Percentiles rank a stretch among this genome's conserved stretches.
phyloP scores from a whole-genome alignment of 2,113 vertebrate genomes.

The Sinosuthora webbiana region DNA sequence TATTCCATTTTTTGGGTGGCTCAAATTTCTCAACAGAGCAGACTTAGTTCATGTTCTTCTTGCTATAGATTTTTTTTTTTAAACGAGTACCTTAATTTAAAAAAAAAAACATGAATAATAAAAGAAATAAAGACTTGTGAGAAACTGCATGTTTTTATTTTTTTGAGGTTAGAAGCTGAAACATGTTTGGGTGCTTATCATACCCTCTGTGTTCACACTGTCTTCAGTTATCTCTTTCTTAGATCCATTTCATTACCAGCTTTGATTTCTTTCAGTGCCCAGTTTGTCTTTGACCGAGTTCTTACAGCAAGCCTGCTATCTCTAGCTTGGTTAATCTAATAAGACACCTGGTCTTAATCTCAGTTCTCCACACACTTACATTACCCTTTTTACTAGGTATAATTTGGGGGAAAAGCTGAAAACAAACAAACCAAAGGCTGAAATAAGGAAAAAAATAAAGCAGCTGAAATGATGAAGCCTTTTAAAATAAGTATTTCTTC shows the following conservation, averaged over 20 bases:
- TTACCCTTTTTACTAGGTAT: not conserved
- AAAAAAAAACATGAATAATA: not conserved
- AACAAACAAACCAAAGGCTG: not conserved
- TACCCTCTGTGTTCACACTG: not conserved
- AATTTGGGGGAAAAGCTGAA: not conserved
- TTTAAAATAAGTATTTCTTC: not conserved
- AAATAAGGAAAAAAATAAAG: not conserved
- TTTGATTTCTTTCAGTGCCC: not conserved
- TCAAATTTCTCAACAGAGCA: not conserved
- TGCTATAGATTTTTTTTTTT: not conserved
- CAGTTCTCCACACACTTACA: not conserved
- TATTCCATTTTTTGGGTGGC: not conserved
- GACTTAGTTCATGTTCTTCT: not conserved
- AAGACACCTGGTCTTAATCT: not conserved
- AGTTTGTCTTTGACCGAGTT: not conserved
- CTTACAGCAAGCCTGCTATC: not conserved
- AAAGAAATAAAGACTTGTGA: not conserved
- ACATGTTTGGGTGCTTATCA: not conserved
- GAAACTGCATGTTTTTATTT: not conserved
- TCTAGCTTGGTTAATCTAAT: not conserved
- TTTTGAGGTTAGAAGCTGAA: not conserved
- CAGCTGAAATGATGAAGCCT: not conserved
- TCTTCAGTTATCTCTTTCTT: not conserved
- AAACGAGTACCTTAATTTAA: not conserved
- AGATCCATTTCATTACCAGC: accelerated